Percentiles rank a stretch among this genome's conserved stretches.
phyloP scores from a whole-genome alignment of 2,888 invertebrate genomes.

The Cyclophora albipunctata region DNA sequence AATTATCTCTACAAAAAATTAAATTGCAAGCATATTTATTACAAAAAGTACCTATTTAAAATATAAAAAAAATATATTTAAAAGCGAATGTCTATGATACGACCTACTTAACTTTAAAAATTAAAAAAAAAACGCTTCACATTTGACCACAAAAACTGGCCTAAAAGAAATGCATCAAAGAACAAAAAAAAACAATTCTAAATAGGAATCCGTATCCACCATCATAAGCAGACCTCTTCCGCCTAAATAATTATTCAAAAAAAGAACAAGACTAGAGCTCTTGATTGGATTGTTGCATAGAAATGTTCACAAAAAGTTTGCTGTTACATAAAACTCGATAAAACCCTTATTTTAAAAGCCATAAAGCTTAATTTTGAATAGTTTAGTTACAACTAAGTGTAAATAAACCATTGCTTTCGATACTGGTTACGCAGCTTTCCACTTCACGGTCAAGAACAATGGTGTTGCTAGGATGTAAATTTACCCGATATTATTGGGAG shows the following conservation, averaged over 20 bases:
- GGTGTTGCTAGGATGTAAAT: slow-evolving; percentile 37
- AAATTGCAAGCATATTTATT: too few relatives aligned
- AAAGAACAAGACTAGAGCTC: slow-evolving; percentile 15
- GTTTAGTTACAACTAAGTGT: slow-evolving; percentile 1
- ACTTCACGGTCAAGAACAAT: slow-evolving; percentile 67
- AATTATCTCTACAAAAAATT: too few relatives aligned
- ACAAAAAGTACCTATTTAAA: too few relatives aligned
- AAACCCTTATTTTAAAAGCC: background rate
- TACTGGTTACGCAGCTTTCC: slow-evolving; percentile 51
- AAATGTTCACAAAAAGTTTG: slow-evolving; percentile 6
- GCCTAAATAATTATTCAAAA: background rate
- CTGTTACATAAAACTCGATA: background rate
- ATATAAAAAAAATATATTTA: too few relatives aligned
- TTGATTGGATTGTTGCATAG: slow-evolving; percentile 13
- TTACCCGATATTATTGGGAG: slow-evolving; percentile 20
- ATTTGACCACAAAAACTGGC: slow-evolving; percentile 13
- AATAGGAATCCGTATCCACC: slow-evolving; percentile 25
- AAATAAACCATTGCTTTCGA: slow-evolving; percentile 21
- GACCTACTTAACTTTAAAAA: too few relatives aligned
- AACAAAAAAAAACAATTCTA: slow-evolving; percentile 32
- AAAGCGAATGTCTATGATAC: too few relatives aligned
- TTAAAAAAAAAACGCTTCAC: too few relatives aligned
- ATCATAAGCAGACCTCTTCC: slow-evolving; percentile 19
- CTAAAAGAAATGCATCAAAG: slow-evolving; percentile 25
- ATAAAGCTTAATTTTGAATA: slow-evolving; percentile 28